phyloP scores from a whole-genome alignment of 2,888 invertebrate genomes.

The Drosophila planitibia region DNA sequence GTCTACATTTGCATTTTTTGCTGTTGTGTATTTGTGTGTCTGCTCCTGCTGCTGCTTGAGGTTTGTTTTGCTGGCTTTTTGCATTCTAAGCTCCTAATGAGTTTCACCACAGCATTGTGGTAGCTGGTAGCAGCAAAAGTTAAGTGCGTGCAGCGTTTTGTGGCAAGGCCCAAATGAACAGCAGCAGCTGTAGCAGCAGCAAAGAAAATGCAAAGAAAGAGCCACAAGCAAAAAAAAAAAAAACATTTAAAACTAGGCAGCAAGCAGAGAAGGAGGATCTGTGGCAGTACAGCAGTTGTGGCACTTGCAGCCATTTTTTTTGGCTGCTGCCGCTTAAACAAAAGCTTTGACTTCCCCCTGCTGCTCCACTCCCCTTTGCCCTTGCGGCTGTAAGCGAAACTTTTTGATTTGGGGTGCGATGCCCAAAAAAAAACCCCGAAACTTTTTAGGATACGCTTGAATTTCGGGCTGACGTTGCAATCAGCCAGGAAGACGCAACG shows the following conservation, averaged over 20 bases:
- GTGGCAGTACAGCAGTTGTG: constrained; percentile 37
- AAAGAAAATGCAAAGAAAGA: constrained; percentile 55
- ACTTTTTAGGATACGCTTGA: constrained; percentile 73
- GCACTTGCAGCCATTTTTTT: constrained; percentile 67
- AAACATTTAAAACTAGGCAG: constrained; percentile 64
- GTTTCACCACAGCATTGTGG: constrained; percentile 79
- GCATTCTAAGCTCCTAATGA: constrained; percentile 81
- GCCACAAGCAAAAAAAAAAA: constrained; percentile 33
- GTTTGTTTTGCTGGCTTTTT: constrained; percentile 72
- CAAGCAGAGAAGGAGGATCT: constrained; percentile 4
- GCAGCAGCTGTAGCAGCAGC: constrained; percentile 16
- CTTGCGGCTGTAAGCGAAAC: constrained; percentile 62
- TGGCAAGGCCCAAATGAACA: constrained; percentile 75
- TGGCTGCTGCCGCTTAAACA: constrained; percentile 61
- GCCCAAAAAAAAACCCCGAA: constrained; percentile 11
- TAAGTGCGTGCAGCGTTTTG: constrained; percentile 82
- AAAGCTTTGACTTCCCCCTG: constrained; percentile 36
- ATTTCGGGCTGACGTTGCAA: constrained; percentile 77
- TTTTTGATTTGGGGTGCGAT: constrained; percentile 71
- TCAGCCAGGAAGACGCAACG: constrained; percentile 58
- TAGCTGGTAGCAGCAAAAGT: constrained; percentile 67
- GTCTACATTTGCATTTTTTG: constrained; percentile 12
- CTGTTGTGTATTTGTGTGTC: constrained; percentile 15
- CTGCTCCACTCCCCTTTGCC: background rate
- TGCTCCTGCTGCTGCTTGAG: constrained; percentile 44